A percentile compares a stretch with the other conserved stretches of the same genome.
These are phyloP conservation scores for Coreius guichenoti DNA, from an alignment of 2,797 vertebrate genomes.

Conservation along the genomic window DNA sequence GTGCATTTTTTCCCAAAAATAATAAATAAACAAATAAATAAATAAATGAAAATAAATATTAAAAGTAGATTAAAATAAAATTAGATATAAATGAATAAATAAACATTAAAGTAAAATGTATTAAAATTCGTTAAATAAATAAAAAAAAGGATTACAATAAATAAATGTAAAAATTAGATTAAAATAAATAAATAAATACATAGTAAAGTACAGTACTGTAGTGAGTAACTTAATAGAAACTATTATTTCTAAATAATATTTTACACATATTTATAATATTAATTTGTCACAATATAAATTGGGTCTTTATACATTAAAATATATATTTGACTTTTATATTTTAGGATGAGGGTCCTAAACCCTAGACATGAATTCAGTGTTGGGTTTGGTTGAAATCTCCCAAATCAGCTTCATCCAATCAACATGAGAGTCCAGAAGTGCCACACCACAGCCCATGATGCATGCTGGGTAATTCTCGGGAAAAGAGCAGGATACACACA, in stretches of 20 bases:
- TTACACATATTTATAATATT: not conserved
- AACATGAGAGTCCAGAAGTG: constrained; percentile 17
- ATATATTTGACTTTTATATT: not conserved
- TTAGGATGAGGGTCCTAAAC: too few relatives aligned
- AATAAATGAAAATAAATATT: not conserved
- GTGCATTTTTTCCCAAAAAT: not conserved
- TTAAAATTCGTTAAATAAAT: not conserved
- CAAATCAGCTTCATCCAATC: constrained; percentile 1
- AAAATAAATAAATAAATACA: not conserved
- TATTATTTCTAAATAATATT: not conserved
- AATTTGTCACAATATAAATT: not conserved
- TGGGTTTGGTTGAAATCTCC: not conserved
- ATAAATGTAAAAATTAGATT: not conserved
- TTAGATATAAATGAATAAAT: not conserved
- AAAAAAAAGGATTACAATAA: not conserved
- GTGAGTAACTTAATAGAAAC: not conserved
- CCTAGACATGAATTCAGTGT: not conserved
- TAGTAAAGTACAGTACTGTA: not conserved
- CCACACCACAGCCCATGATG: constrained; percentile 61
- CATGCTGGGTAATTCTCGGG: constrained; percentile 73
- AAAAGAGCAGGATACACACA: constrained; percentile 33
- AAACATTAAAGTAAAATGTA: not conserved
- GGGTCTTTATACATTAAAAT: not conserved
- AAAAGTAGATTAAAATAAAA: not conserved
- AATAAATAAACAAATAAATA: not conserved